Evolutionary conservation across 2,888 invertebrate species (phyloP).

Genomic region (Ectobius pallidus): DNA sequence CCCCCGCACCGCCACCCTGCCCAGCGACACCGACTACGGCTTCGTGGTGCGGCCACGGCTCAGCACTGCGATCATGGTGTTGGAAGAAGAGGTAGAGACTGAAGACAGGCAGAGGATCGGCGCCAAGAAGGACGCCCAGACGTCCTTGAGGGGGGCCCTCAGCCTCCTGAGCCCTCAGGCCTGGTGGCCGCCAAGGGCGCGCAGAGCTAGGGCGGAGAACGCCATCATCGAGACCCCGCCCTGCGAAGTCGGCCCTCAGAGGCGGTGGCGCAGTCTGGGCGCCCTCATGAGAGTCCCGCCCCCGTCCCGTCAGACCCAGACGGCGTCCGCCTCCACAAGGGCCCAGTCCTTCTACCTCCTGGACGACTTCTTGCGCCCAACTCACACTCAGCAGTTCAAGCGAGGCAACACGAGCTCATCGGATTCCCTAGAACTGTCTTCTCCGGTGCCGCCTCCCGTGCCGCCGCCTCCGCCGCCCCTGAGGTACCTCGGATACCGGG

Average conservation of each 20-base stretch:
- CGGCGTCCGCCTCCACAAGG: slow-evolving; percentile 52
- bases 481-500: slow-evolving; percentile 45
- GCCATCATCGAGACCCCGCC: slow-evolving; percentile 39
- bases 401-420: slow-evolving; percentile 48
- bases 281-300: slow-evolving; percentile 54
- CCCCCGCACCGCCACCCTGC: slow-evolving; percentile 56
- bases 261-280: slow-evolving; percentile 57
- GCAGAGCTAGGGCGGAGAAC: slow-evolving; percentile 29
- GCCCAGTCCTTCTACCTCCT: slow-evolving; percentile 59
- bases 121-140: slow-evolving; percentile 39
- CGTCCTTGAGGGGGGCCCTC: slow-evolving; percentile 44
- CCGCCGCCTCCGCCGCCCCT: slow-evolving; percentile 56
- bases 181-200: slow-evolving; percentile 48
- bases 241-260: slow-evolving; percentile 51
- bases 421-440: slow-evolving; percentile 53
- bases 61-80: slow-evolving; percentile 41
- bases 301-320: slow-evolving; percentile 47
- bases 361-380: slow-evolving; percentile 57
- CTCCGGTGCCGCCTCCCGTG: slow-evolving; percentile 56
- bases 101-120: slow-evolving; percentile 33
- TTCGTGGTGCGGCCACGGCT: slow-evolving; percentile 50
- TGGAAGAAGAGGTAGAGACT: slow-evolving; percentile 43
- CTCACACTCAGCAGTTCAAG: slow-evolving; percentile 20
- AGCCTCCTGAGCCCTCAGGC: slow-evolving; percentile 47
- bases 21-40: slow-evolving; percentile 52